Evolutionary conservation across 2,797 vertebrate species (phyloP).

Genomic region (Chrysocyon brachyurus): DNA sequence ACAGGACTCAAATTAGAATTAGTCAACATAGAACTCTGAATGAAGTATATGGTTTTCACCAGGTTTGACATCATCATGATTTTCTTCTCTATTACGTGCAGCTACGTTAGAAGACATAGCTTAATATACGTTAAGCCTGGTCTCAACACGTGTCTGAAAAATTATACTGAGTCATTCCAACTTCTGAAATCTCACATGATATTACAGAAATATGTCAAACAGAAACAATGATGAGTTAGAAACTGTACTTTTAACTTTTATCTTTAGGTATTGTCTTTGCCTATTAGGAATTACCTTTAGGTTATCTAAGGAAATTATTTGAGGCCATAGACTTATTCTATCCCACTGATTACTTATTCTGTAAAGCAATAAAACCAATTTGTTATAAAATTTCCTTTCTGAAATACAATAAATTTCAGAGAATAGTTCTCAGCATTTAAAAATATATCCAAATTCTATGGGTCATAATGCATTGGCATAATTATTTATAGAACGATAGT

Average conservation of each 20-base stretch:
- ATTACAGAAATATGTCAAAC: slow-evolving; percentile 35
- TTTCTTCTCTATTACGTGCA: slow-evolving; percentile 33
- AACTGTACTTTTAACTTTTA: slow-evolving; percentile 39
- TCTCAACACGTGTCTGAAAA: slow-evolving; percentile 18
- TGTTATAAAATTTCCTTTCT: slow-evolving; percentile 51
- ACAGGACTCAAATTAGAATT: slow-evolving; percentile 46
- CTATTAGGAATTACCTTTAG: neutral
- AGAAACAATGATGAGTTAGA: slow-evolving; percentile 10
- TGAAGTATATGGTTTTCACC: slow-evolving; percentile 45
- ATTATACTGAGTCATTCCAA: slow-evolving; percentile 16
- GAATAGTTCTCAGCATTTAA: slow-evolving; percentile 30
- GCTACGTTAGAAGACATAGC: slow-evolving; percentile 31
- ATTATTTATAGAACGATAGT: neutral
- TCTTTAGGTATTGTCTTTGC: neutral
- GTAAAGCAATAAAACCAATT: slow-evolving; percentile 5
- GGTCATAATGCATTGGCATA: neutral
- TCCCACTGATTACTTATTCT: neutral
- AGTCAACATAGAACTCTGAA: slow-evolving; percentile 28
- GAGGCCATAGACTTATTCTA: neutral
- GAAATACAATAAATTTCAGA: neutral
- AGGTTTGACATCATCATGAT: neutral
- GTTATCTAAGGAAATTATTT: slow-evolving; percentile 52
- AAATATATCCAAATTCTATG: slow-evolving; percentile 31
- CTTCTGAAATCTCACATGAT: slow-evolving; percentile 53
- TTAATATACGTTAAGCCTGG: slow-evolving; percentile 39